Evolutionary conservation across 1,140 invertebrate species (phyloP).

Genomic region (Tetraneura akinire): DNA sequence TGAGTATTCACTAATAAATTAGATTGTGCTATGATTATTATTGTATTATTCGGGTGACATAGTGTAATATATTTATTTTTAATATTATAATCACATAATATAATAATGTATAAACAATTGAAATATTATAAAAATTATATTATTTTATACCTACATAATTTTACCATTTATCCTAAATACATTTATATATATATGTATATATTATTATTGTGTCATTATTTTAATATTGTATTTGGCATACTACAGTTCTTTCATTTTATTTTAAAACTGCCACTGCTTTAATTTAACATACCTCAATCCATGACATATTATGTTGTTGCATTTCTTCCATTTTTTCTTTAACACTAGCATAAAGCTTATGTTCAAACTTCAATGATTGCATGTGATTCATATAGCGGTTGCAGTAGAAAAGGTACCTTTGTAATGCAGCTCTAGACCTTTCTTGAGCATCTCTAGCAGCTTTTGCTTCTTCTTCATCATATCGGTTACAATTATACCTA

Average conservation of each 20-base stretch:
- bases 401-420: conserved; percentile 97
- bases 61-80: too few relatives aligned
- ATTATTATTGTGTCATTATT: background rate
- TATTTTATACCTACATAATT: too few relatives aligned
- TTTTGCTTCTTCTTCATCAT: conserved; percentile 95
- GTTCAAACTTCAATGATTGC: conserved; percentile 97
- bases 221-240: background rate
- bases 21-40: too few relatives aligned
- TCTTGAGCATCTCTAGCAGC: conserved; percentile 95
- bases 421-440: conserved; percentile 84
- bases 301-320: conserved; percentile 99
- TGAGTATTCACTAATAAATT: too few relatives aligned
- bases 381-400: conserved; percentile 99
- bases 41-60: too few relatives aligned
- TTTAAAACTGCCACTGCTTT: too few relatives aligned
- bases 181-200: too few relatives aligned
- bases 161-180: too few relatives aligned
- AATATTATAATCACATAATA: too few relatives aligned
- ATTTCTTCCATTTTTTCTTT: conserved; percentile 99
- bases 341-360: conserved; percentile 90
- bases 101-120: too few relatives aligned
- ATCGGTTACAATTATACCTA: conserved; percentile 96
- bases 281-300: conserved; percentile 86
- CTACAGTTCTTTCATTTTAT: background rate
- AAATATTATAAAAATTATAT: too few relatives aligned